Percentiles rank a stretch among this genome's conserved stretches.
Conservation (phyloP, 2,888 invertebrate species). For the Helleia helle region DNA sequence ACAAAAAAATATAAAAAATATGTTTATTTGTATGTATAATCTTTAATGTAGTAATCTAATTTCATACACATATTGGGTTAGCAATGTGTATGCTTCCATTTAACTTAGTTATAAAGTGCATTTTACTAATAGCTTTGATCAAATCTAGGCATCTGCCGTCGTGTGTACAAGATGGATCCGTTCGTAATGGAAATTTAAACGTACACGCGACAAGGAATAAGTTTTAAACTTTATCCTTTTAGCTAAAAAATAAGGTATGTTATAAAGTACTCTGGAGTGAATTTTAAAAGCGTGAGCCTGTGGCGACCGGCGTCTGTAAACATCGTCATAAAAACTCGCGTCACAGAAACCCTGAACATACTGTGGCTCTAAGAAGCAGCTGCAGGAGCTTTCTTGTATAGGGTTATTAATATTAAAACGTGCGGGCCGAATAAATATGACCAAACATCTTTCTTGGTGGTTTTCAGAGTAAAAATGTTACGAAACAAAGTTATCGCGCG, state of each 20-base stretch:
- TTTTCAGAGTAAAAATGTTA: constrained; percentile 9
- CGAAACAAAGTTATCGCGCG: constrained; percentile 5
- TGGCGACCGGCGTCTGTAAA: constrained; percentile 47
- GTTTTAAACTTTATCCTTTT: no score
- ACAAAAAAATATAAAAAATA: no score
- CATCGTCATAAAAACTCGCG: constrained; percentile 55
- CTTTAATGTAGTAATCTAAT: no score
- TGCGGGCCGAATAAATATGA: constrained; percentile 45
- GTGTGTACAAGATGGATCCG: not conserved
- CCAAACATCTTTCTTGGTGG: constrained; percentile 20
- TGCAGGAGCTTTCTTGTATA: constrained; percentile 48
- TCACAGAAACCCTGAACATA: constrained; percentile 32
- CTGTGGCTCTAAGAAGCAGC: constrained; percentile 29
- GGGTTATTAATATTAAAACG: constrained; percentile 66
- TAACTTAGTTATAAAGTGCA: no score
- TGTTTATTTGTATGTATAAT: no score
- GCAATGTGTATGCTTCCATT: no score
- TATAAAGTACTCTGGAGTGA: constrained; percentile 31
- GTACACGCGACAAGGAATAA: not conserved
- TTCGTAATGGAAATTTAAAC: not conserved
- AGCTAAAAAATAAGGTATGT: not conserved
- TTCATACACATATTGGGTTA: no score
- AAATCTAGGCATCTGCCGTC: not conserved
- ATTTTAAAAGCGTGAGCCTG: constrained; percentile 31
- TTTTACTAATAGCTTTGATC: not conserved